Base-by-base conservation (phyloP, 2,797 vertebrate genomes). In the Phataginus tricuspis region DNA sequence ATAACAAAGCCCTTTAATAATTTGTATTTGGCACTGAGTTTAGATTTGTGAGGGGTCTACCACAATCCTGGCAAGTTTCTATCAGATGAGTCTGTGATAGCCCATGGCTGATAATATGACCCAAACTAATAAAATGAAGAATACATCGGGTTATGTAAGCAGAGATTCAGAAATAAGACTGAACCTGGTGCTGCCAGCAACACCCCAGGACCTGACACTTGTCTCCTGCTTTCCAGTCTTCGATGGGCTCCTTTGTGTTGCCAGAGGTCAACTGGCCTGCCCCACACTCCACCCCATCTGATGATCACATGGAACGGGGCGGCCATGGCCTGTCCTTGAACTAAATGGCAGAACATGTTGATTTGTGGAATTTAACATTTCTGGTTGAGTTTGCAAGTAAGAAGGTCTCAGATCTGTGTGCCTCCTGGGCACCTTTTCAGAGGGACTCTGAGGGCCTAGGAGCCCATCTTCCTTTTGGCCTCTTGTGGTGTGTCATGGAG, bases 331-430 rank as follows among this genome's bases (percentile, higher is more conserved):
- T 42, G 0, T 15, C 31, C 19, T 69, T 15, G 64, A 31, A 37
- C 49, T n/a, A 14, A 19, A 64, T 25, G 45, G 37, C 8, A 31
- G 29, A 0, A 10, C 16, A 0, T 34, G 72, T 18, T 14, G 42
- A 18, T 42, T 11, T 15, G 5, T 49, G 64, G 31, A n/a, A 68
- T 10, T 23, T n/a, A 29, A 19, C 19, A 14, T 27, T 85, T 23
- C 19, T 3, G 0, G 27, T 34, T 42, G 4, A 42, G 45, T 1
- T 1, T 14, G 9, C 4, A 25, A 31, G 13, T 49, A 11, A 84
- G 64, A 42, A 0, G 13, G 39, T 55, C 25, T 3, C 4, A 12
- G 39, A 25, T 18, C 64, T 1, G 0, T 21, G 64, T n/a, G 9
- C 3, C 64, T 53, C 31, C 2, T 4, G 1, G 37, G 4, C 25